phyloP scores from a whole-genome alignment of 2,888 invertebrate species.

The Orthosia gothica region DNA sequence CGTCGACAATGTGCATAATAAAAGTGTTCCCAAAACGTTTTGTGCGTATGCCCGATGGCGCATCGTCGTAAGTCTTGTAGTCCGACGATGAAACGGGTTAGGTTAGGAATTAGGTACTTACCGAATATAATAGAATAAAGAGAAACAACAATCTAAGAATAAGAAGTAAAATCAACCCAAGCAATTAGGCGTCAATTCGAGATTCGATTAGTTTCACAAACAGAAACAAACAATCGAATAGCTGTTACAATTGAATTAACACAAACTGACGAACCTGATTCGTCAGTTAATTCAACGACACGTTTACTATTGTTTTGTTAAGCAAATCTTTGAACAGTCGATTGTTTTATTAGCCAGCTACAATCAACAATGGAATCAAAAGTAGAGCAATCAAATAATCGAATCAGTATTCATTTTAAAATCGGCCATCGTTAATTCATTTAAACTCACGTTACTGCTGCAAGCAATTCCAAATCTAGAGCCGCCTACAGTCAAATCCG shows the following conservation, averaged over 20 bases:
- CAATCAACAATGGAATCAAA: slow-evolving; percentile 43
- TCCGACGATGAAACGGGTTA: no score
- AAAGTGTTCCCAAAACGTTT: no score
- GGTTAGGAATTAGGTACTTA: no score
- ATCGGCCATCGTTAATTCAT: slow-evolving; percentile 43
- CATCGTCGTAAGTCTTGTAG: no score
- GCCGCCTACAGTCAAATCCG: slow-evolving; percentile 44
- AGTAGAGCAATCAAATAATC: slow-evolving; percentile 53
- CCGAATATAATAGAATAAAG: no score
- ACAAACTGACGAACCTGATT: slow-evolving; percentile 13
- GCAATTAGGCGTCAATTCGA: background rate
- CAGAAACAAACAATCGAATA: slow-evolving; percentile 36
- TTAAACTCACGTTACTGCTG: slow-evolving; percentile 47
- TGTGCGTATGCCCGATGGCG: no score
- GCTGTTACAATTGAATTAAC: slow-evolving; percentile 23
- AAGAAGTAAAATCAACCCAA: background rate
- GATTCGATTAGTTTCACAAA: slow-evolving; percentile 1
- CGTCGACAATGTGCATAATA: no score
- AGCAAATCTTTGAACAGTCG: background rate
- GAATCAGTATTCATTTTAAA: slow-evolving; percentile 43
- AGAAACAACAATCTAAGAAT: background rate
- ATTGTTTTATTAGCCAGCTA: slow-evolving; percentile 47
- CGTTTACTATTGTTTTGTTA: slow-evolving; percentile 28
- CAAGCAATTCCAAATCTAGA: slow-evolving; percentile 62
- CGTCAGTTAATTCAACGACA: slow-evolving; percentile 14